phyloP scores from a whole-genome alignment of 2,113 vertebrate genomes.

The Telmatochromis brachygnathus region DNA sequence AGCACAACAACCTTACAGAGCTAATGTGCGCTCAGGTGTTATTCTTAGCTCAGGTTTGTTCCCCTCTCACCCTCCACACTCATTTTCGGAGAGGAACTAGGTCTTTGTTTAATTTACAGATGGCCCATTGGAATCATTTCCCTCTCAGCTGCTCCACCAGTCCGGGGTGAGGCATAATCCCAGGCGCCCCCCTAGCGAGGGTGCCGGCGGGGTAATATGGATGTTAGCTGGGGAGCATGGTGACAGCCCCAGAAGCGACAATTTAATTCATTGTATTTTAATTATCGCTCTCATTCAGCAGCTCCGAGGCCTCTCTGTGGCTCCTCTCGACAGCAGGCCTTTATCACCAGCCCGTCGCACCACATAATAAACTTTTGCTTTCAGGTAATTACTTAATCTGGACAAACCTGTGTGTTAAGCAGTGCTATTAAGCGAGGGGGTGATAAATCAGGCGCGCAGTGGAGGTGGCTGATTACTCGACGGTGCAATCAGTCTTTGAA shows the following conservation, averaged over 20 bases:
- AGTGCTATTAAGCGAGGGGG: constrained; percentile 81
- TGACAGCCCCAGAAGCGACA: constrained; percentile 52
- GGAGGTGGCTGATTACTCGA: constrained; percentile 80
- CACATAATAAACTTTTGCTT: constrained; percentile 93
- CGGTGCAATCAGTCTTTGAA: constrained; percentile 79
- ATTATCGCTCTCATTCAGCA: constrained; percentile 64
- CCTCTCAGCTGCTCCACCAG: neutral
- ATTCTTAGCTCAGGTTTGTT: constrained; percentile 11
- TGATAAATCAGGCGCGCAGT: constrained; percentile 83
- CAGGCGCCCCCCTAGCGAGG: constrained; percentile 52
- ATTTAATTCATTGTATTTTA: constrained; percentile 73
- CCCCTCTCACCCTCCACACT: neutral
- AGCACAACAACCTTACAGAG: neutral
- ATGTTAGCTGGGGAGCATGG: constrained; percentile 53
- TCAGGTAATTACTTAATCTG: constrained; percentile 98
- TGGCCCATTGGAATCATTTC: constrained; percentile 26
- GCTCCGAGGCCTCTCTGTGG: constrained; percentile 14
- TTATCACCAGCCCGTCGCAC: constrained; percentile 77
- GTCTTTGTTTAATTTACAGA: constrained; percentile 55
- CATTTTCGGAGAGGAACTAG: constrained; percentile 26
- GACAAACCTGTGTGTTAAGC: constrained; percentile 95
- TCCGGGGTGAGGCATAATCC: constrained; percentile 33
- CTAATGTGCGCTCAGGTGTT: constrained; percentile 17
- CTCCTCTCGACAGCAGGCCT: constrained; percentile 59
- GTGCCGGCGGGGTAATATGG: constrained; percentile 64